Base-by-base conservation (phyloP, 2,797 vertebrate genomes). In the Enteromius radiatus region DNA sequence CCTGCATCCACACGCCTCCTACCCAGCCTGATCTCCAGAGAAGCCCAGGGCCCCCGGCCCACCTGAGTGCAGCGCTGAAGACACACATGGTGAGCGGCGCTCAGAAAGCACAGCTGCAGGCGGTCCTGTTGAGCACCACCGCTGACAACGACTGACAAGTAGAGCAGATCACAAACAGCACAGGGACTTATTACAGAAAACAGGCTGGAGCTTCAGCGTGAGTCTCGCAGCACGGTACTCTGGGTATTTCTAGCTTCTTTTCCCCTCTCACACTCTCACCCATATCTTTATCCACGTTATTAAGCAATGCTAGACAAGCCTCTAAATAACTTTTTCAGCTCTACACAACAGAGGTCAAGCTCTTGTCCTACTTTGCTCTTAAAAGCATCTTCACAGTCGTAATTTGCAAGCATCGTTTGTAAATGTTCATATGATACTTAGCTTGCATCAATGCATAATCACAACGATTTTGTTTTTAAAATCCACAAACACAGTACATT, bases 81-180 rank as follows among this genome's bases (percentile, higher is more conserved):
- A 82, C 71, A 75, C 80, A 82, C 80, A 76, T 54, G 80, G 80
- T 11, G 56, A 64, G 56, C 56, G 7, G 54, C 68, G 19, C 38
- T 75, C 69, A 80, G 76, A 84, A 71, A 84, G 78, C 78, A 52
- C 79, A 73, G 80, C 80, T 67, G 80, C 75, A 79, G 65, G 84
- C 70, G 78, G 70, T 87, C 73, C 76, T 86, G 83, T 88, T 80
- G 79, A 80, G 70, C 67, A 31, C 67, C 85, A 61, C 80, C 28
- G 38, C 83, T 68, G 78, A 85, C 80, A 84, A 76, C 83, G 67
- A 54, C 74, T 73, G 86, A 88, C 85, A 86, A 89, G 78, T 79
- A 81, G 47, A 83, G 54, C 64, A 83, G 49, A 81, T 81, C 82
- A 78, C 80, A 81, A 74, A 82, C 80, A 79, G 67, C 75, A 81